Percentiles rank a stretch among this genome's conserved stretches.
Evolutionary conservation across 2,888 invertebrate species (phyloP).

Genomic region (Campoplex capitator): DNA sequence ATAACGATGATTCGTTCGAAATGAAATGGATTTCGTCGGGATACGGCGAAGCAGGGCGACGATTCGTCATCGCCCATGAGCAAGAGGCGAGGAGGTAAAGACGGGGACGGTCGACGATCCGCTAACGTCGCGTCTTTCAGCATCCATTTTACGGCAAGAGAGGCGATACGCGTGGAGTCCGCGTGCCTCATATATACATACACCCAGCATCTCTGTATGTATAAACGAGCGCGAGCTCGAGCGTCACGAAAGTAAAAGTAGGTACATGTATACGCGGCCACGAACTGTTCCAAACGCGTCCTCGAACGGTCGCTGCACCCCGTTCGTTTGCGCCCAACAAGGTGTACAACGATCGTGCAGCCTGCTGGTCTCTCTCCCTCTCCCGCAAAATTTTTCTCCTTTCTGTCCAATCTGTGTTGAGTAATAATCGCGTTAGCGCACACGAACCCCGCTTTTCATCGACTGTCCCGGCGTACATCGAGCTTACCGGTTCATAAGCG

Average conservation of each 20-base stretch:
- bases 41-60: background rate
- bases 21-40: background rate
- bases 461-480: constrained; percentile 34
- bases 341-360: constrained; percentile 55
- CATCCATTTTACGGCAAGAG: constrained; percentile 61
- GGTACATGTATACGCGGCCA: constrained; percentile 74
- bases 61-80: constrained; percentile 40
- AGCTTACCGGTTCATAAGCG: constrained; percentile 49
- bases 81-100: constrained; percentile 2
- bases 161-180: constrained; percentile 62
- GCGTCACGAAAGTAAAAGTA: constrained; percentile 81
- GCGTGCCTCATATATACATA: background rate
- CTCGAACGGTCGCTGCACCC: constrained; percentile 84
- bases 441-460: constrained; percentile 50
- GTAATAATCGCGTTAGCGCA: constrained; percentile 60
- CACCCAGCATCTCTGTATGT: background rate
- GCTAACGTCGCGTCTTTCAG: constrained; percentile 58
- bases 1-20: background rate
- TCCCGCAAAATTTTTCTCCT: constrained; percentile 36
- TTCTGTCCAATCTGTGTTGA: constrained; percentile 61
- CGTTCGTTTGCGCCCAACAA: constrained; percentile 64
- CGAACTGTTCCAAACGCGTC: constrained; percentile 81
- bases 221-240: constrained; percentile 33
- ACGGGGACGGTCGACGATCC: constrained; percentile 49
- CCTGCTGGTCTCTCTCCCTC: constrained; percentile 34